Evolutionary conservation across 2,113 vertebrate genomes (phyloP).

Genomic region (Illadopsis cleaveri): DNA sequence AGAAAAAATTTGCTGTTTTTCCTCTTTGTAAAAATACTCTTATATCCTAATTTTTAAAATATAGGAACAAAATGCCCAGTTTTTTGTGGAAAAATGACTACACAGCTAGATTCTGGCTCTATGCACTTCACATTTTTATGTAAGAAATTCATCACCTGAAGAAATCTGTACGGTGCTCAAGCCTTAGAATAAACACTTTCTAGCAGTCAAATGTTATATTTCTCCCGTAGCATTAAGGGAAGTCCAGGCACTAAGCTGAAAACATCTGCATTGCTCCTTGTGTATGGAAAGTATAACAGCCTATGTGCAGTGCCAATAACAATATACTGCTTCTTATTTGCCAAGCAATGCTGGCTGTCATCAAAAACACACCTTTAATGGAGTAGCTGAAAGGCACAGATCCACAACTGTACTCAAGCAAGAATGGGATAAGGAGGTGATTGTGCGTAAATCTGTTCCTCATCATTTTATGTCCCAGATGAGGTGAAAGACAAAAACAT

Average conservation of each 20-base stretch:
- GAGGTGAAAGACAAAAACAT: conserved; percentile 1
- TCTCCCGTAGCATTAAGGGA: neutral
- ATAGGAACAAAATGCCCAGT: neutral
- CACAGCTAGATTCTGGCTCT: neutral
- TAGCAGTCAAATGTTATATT: neutral
- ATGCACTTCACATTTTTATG: neutral
- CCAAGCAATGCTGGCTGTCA: neutral
- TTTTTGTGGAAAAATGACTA: neutral
- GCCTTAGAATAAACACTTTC: neutral
- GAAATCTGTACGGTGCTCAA: neutral
- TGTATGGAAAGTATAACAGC: neutral
- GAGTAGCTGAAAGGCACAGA: neutral
- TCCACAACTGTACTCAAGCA: neutral
- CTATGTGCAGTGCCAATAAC: neutral
- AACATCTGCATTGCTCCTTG: neutral
- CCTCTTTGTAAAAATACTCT: neutral
- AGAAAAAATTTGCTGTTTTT: neutral
- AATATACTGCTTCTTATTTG: neutral
- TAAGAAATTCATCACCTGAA: neutral
- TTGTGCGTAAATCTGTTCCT: conserved; percentile 1
- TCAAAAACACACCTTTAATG: conserved; percentile 31
- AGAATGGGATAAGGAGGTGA: neutral
- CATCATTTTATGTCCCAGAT: neutral
- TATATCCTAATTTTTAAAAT: neutral
- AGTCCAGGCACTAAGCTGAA: neutral